Conservation (phyloP, 2,797 vertebrate genomes). For the Eurystomus glaucurus region DNA sequence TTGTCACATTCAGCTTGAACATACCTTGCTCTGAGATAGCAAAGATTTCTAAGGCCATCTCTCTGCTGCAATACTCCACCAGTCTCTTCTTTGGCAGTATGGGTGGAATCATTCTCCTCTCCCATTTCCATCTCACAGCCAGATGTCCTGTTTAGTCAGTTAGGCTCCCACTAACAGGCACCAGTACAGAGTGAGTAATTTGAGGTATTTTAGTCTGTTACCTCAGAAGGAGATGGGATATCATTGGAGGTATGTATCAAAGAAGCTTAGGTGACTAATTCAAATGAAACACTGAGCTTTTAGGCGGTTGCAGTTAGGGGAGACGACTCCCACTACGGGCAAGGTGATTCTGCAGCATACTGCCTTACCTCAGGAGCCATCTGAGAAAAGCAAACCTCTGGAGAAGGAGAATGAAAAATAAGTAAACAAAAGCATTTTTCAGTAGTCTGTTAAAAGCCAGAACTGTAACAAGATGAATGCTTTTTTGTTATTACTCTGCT, state of each 20-base stretch:
- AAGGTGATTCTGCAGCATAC: background rate
- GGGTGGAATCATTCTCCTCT: background rate
- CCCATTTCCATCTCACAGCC: background rate
- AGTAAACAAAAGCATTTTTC: background rate
- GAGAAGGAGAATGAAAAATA: background rate
- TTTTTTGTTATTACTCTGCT: background rate
- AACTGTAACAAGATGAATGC: background rate
- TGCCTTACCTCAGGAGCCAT: background rate
- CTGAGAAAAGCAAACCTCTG: background rate
- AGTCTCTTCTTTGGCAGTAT: background rate
- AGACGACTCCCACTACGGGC: background rate
- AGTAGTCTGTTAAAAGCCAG: background rate
- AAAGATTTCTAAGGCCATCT: background rate
- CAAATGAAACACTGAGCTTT: background rate
- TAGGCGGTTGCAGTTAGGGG: background rate
- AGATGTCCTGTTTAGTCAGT: background rate
- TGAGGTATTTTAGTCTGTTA: background rate
- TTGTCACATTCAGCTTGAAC: background rate
- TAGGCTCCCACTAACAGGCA: background rate
- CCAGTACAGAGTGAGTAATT: background rate
- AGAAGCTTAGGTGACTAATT: background rate
- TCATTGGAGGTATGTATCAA: background rate
- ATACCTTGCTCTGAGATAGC: accelerated
- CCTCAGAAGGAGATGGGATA: background rate
- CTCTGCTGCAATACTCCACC: accelerated